Conservation (phyloP, 2,888 invertebrate species). For the Orchesella flavescens region DNA sequence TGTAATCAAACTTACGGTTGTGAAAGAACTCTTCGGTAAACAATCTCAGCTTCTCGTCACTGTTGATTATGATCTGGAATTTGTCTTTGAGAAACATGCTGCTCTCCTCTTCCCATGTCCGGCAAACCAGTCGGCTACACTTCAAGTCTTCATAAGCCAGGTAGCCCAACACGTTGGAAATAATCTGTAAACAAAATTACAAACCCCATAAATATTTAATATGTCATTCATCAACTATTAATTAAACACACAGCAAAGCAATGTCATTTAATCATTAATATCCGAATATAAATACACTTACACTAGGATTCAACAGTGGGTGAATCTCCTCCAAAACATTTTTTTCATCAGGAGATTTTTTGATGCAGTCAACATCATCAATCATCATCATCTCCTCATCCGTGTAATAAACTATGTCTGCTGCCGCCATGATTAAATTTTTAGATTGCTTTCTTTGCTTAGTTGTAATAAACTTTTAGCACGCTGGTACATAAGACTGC, state of each 20-base stretch:
- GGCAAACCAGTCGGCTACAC: slow-evolving; percentile 61
- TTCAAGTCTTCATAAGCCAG: slow-evolving; percentile 61
- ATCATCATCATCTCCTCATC: slow-evolving; percentile 63
- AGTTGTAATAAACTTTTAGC: neutral
- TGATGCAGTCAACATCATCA: slow-evolving; percentile 55
- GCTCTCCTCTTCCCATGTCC: slow-evolving; percentile 64
- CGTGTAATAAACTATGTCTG: slow-evolving; percentile 53
- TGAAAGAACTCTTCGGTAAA: slow-evolving; percentile 64
- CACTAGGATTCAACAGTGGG: slow-evolving; percentile 49
- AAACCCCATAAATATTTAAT: neutral
- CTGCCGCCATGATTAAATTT: slow-evolving; percentile 45
- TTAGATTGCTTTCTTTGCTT: neutral
- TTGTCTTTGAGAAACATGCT: slow-evolving; percentile 54
- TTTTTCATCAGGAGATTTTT: slow-evolving; percentile 48
- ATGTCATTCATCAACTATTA: neutral
- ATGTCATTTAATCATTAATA: neutral
- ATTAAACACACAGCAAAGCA: neutral
- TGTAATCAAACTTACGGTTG: no score
- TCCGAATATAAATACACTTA: no score
- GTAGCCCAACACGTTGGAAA: slow-evolving; percentile 56
- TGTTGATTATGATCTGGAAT: slow-evolving; percentile 64
- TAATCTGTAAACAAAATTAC: slow-evolving; percentile 44
- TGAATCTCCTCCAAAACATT: slow-evolving; percentile 47
- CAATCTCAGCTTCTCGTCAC: slow-evolving; percentile 59
- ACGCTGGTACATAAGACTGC: neutral